phyloP scores from a whole-genome alignment of 2,797 vertebrate genomes.

The Bradypodion pumilum region DNA sequence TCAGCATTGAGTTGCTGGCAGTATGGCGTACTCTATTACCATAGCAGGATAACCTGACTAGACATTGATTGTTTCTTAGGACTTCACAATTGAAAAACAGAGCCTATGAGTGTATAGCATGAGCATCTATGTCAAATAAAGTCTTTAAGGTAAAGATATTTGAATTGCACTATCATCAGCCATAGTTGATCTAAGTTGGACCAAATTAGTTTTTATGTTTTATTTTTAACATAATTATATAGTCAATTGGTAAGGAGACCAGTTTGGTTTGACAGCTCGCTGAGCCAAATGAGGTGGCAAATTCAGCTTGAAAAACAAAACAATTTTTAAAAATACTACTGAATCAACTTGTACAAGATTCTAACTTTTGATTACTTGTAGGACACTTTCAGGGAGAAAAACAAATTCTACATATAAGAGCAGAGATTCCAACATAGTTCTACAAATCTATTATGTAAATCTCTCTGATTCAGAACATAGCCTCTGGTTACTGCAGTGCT shows the following conservation, averaged over 20 bases:
- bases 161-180: neutral
- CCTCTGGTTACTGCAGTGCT: conserved; percentile 44
- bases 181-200: neutral
- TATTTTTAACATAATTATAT: too few relatives aligned
- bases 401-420: conserved; percentile 19
- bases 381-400: neutral
- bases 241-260: too few relatives aligned
- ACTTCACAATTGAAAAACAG: neutral
- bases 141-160: too few relatives aligned
- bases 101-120: neutral
- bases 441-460: conserved; percentile 49
- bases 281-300: neutral
- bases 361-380: neutral
- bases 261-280: neutral
- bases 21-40: too few relatives aligned
- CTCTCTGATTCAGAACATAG: conserved; percentile 53
- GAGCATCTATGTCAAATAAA: neutral
- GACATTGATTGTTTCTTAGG: neutral
- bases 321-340: neutral
- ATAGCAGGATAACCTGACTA: too few relatives aligned
- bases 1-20: too few relatives aligned
- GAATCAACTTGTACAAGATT: neutral
- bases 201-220: neutral
- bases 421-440: conserved; percentile 59
- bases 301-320: neutral